These are phyloP conservation scores for Epinotia ramella DNA, from an alignment of 2,888 invertebrate genomes.

Conservation along the genomic window DNA sequence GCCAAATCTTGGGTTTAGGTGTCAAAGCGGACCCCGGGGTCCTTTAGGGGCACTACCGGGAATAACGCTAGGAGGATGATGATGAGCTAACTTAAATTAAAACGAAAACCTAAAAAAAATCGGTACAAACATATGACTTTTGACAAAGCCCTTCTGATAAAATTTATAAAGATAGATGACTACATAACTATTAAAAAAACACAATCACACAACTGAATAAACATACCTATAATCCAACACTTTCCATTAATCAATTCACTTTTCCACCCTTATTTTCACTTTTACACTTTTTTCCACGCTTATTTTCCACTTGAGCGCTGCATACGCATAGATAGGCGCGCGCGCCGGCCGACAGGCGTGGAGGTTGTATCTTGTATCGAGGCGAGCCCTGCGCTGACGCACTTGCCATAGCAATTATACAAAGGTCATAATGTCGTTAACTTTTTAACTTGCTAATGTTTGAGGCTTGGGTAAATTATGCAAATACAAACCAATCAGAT, in stretches of 20 bases:
- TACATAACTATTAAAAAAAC: too few relatives aligned
- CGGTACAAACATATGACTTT: too few relatives aligned
- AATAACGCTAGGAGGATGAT: too few relatives aligned
- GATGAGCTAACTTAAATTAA: too few relatives aligned
- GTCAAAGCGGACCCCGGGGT: too few relatives aligned
- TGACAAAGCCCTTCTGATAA: too few relatives aligned
- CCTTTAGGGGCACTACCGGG: too few relatives aligned
- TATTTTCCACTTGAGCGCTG: background rate
- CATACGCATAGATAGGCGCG: background rate
- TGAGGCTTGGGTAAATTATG: background rate
- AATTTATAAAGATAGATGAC: too few relatives aligned
- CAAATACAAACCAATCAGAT: background rate
- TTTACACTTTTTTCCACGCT: slow-evolving; percentile 1
- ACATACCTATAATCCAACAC: slow-evolving; percentile 1
- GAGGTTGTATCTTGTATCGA: background rate
- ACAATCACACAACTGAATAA: background rate
- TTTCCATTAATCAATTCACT: slow-evolving; percentile 12
- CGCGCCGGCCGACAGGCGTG: background rate
- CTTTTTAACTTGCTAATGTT: slow-evolving; percentile 22
- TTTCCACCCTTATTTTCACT: background rate
- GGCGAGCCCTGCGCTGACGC: slow-evolving; percentile 18
- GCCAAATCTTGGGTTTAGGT: too few relatives aligned
- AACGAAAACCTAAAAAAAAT: too few relatives aligned
- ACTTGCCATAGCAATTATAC: slow-evolving; percentile 12
- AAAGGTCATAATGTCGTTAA: slow-evolving; percentile 24